A percentile compares a stretch with the other conserved stretches of the same genome.
Evolutionary conservation across 2,113 vertebrate genomes (phyloP).

Genomic region (Callionymus lyra): DNA sequence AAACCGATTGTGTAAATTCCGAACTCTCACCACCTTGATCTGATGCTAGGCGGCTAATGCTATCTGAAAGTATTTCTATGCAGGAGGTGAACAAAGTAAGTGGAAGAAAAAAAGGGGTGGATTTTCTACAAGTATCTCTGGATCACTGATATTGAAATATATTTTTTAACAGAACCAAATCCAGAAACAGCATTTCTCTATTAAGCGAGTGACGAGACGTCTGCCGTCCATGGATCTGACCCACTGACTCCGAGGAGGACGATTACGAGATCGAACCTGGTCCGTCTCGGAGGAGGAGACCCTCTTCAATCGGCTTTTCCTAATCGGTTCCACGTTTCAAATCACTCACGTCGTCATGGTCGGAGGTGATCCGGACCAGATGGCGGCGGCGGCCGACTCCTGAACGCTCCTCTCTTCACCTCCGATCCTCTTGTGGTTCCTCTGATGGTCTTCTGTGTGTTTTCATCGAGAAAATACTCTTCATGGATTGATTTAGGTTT

Average conservation of each 20-base stretch:
- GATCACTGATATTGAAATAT: too few relatives aligned
- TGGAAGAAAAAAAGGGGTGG: too few relatives aligned
- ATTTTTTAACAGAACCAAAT: too few relatives aligned
- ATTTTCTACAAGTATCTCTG: too few relatives aligned
- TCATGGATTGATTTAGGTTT: slow-evolving; percentile 20
- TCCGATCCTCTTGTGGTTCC: slow-evolving; percentile 28
- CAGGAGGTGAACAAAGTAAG: too few relatives aligned
- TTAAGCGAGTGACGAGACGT: too few relatives aligned
- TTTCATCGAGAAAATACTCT: slow-evolving; percentile 25
- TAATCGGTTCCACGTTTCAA: slow-evolving; percentile 62
- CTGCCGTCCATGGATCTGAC: slow-evolving; percentile 5
- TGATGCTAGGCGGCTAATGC: too few relatives aligned
- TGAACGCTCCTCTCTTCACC: slow-evolving; percentile 21
- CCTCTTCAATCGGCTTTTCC: slow-evolving; percentile 30
- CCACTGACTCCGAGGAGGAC: slow-evolving; percentile 16
- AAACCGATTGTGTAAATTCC: too few relatives aligned
- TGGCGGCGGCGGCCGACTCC: slow-evolving; percentile 36
- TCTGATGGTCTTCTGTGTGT: slow-evolving; percentile 28
- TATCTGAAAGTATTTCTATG: too few relatives aligned
- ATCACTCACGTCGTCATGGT: slow-evolving; percentile 43
- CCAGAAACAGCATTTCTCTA: too few relatives aligned
- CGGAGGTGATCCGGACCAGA: slow-evolving; percentile 54
- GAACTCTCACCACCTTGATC: too few relatives aligned
- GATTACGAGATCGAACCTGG: slow-evolving; percentile 11
- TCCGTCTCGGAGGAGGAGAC: slow-evolving; percentile 28